These are phyloP conservation scores for Micropoecilia bifurca DNA, from an alignment of 2,797 vertebrate genomes.

Conservation along the genomic window DNA sequence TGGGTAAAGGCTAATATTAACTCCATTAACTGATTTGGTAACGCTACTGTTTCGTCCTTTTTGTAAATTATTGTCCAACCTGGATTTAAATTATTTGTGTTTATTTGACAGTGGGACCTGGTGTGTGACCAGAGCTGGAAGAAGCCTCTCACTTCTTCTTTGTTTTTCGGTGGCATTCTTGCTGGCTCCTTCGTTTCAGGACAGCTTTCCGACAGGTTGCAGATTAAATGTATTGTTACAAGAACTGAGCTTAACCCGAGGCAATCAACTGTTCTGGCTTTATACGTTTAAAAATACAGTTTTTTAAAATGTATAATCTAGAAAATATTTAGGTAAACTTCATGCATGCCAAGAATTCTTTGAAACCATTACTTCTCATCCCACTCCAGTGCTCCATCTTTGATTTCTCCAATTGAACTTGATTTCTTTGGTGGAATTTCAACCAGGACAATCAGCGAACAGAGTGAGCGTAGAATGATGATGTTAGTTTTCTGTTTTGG, in stretches of 20 bases:
- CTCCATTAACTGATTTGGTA: neutral
- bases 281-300: neutral
- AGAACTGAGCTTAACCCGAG: neutral
- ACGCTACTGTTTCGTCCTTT: neutral
- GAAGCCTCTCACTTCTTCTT: slow-evolving; percentile 86
- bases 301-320: neutral
- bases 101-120: slow-evolving; percentile 87
- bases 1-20: neutral
- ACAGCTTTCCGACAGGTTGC: slow-evolving; percentile 93
- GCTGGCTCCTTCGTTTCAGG: slow-evolving; percentile 89
- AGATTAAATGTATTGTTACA: neutral
- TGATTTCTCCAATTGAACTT: no score
- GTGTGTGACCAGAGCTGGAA: slow-evolving; percentile 92
- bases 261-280: neutral
- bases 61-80: neutral
- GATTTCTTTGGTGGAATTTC: no score
- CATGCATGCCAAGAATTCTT: neutral
- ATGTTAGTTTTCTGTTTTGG: no score
- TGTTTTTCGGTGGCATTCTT: slow-evolving; percentile 89
- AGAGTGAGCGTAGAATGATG: no score
- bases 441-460: no score
- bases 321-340: neutral
- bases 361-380: neutral
- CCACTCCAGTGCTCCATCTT: no score
- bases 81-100: neutral